Conservation (phyloP, 1,140 invertebrate genomes). For the Sipha flava region DNA sequence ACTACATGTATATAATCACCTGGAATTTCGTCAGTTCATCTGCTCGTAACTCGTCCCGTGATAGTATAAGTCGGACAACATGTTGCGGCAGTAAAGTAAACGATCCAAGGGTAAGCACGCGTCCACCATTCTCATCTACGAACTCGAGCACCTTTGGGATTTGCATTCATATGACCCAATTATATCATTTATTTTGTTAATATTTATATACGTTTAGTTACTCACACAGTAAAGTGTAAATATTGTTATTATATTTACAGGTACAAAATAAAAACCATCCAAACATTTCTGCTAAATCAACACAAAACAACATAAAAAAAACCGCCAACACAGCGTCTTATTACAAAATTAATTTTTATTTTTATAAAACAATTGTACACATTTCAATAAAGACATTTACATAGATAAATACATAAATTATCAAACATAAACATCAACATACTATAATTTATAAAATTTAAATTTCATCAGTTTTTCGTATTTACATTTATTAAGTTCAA, state of each 20-base stretch:
- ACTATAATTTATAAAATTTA: neutral
- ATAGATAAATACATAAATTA: neutral
- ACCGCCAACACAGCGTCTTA: neutral
- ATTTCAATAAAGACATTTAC: neutral
- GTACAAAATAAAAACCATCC: neutral
- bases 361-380: neutral
- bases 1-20: constrained; percentile 44
- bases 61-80: constrained; percentile 79
- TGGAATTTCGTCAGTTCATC: constrained; percentile 92
- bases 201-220: neutral
- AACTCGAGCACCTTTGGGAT: constrained; percentile 73
- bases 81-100: constrained; percentile 85
- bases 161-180: neutral
- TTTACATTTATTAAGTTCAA: neutral
- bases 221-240: neutral
- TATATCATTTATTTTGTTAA: neutral
- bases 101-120: constrained; percentile 72
- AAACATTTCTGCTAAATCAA: neutral
- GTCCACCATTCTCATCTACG: constrained; percentile 86
- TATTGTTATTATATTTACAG: neutral
- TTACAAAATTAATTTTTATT: neutral
- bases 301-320: neutral
- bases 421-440: neutral
- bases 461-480: neutral
- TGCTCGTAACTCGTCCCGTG: constrained; percentile 76